phyloP scores from a whole-genome alignment of 2,888 invertebrate genomes.

The Rhabditoides inermis region DNA sequence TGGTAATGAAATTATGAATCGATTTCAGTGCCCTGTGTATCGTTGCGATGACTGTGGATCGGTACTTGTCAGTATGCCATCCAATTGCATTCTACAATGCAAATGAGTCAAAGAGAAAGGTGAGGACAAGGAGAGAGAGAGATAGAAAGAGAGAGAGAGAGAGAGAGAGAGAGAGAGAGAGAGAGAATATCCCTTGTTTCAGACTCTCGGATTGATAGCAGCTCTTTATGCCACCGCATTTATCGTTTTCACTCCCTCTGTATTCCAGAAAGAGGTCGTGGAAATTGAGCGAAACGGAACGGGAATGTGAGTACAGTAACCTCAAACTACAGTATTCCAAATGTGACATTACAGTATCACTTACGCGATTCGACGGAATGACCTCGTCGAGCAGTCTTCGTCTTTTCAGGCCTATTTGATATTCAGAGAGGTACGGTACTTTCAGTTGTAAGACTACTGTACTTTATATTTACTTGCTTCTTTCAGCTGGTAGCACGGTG shows the following conservation, averaged over 20 bases:
- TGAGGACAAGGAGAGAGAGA: neutral
- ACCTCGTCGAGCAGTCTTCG: slow-evolving; percentile 27
- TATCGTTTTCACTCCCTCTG: slow-evolving; percentile 55
- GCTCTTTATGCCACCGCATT: slow-evolving; percentile 53
- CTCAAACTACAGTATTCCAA: slow-evolving; percentile 30
- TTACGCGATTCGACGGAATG: slow-evolving; percentile 21
- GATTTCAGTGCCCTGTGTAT: slow-evolving; percentile 55
- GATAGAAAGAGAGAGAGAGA: neutral
- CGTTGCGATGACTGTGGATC: slow-evolving; percentile 57
- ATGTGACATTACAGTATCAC: neutral
- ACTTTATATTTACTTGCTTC: neutral
- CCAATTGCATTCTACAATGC: slow-evolving; percentile 44
- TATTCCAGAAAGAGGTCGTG: slow-evolving; percentile 53
- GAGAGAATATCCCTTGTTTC: neutral
- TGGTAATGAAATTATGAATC: neutral
- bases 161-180: neutral
- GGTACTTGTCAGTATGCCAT: slow-evolving; percentile 56
- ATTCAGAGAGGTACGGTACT: slow-evolving; percentile 51
- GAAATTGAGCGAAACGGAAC: neutral
- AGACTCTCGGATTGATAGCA: slow-evolving; percentile 53
- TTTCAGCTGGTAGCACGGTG: slow-evolving; percentile 35
- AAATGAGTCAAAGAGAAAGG: slow-evolving; percentile 44
- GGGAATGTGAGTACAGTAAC: slow-evolving; percentile 12
- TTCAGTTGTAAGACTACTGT: neutral
- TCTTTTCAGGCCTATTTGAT: slow-evolving; percentile 54